Conservation (phyloP, 2,888 invertebrate genomes). For the Galeopsomyia nigrocyanea region DNA sequence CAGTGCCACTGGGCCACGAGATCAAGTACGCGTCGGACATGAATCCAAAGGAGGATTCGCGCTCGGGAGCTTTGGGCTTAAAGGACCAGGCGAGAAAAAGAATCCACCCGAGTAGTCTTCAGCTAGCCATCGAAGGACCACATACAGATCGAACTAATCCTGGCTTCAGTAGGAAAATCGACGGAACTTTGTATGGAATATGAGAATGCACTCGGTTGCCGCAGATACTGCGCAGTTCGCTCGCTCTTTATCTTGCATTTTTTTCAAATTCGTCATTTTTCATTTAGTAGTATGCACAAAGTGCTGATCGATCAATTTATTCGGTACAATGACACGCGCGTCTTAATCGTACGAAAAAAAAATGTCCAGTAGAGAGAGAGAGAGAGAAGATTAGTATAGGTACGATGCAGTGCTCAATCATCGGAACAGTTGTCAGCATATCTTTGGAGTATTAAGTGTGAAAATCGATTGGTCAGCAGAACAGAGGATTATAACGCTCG, state of each 20-base stretch:
- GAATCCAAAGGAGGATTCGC: slow-evolving; percentile 10
- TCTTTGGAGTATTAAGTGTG: slow-evolving; percentile 2
- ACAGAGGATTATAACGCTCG: background rate
- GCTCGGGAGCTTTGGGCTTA: slow-evolving; percentile 1
- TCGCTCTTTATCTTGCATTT: background rate
- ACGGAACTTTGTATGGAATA: slow-evolving; percentile 69
- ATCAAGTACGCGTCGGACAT: slow-evolving; percentile 45
- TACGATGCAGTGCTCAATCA: too few species aligned
- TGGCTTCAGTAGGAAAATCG: slow-evolving; percentile 83
- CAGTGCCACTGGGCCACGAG: slow-evolving; percentile 51
- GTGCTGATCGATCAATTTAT: slow-evolving; percentile 1
- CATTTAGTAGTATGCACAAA: too few species aligned
- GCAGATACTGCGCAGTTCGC: slow-evolving; percentile 6
- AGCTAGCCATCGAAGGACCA: slow-evolving; percentile 85
- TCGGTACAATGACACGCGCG: too few species aligned
- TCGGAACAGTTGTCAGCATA: too few species aligned
- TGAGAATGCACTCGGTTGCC: slow-evolving; percentile 49
- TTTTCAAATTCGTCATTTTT: background rate
- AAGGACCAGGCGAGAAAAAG: slow-evolving; percentile 58
- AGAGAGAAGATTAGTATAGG: too few species aligned
- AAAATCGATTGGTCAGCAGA: slow-evolving; percentile 3
- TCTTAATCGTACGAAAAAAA: too few species aligned
- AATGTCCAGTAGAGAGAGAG: too few species aligned
- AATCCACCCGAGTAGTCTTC: slow-evolving; percentile 80
- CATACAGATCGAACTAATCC: slow-evolving; percentile 86